Evolutionary conservation across 2,888 invertebrate species (phyloP), one percentile per base, ranked within the genome.

Genomic region (Dicyrtoma fusca): DNA sequence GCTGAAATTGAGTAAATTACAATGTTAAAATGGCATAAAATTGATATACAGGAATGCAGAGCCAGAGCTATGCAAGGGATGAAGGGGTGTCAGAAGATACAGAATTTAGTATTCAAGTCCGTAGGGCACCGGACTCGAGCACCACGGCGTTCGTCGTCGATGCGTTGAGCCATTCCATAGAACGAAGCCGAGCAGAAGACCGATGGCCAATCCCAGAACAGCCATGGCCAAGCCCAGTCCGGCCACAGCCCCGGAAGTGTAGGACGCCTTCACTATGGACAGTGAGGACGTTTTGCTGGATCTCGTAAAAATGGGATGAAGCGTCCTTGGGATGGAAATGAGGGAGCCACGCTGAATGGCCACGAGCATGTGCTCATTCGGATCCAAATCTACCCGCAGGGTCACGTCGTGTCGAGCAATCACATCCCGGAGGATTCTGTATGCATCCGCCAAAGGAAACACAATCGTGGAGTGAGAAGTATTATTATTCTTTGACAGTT

Each of bases 181-280:
- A 17, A 83, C 78, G 75, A 83, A 83, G 13, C 83, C 83, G 62
- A 82, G 79, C 19, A 83, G 79, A 47, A 83, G 80, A 42, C 83
- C 83, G 44, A 83, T 77, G 62, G 82, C 81, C 1, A 82, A 23
- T 21, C 83, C 83, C 47, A 83, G 72, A 63, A 83, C 81, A 47
- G 82, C 82, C 83, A 83, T 83, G n/a, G 82, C 82, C 65, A 83
- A 80, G n/a, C 82, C 83, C 13, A 83, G 77, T 14, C 83, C 83
- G 11, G 82, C 83, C 76, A 83, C 82, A 25, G 83, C 82, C 13
- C 83, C 82, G 71, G 82, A 81, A 19, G 81, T 82, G 62, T 81
- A 82, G 11, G 81, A 81, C 44, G 82, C 81, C 74, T 81, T 81
- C 47, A 81, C 76, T 45, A 81, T 78, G 49, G 79, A 79, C 13